Evolutionary conservation across 2,888 invertebrate genomes (phyloP).

Genomic region (Junonia oenone): DNA sequence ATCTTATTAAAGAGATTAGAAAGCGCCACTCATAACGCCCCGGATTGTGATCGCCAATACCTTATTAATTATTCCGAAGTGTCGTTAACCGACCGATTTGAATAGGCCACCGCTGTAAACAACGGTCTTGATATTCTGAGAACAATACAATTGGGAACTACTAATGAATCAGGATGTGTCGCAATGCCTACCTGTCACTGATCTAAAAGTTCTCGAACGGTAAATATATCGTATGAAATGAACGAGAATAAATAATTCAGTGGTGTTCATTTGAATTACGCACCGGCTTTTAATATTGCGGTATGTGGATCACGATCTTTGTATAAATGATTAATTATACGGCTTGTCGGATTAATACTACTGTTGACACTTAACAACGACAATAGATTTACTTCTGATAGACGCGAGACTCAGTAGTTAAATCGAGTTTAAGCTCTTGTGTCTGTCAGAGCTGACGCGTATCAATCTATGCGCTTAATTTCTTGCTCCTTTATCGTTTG

Average conservation of each 20-base stretch:
- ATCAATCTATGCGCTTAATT: not conserved
- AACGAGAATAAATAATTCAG: constrained; percentile 4
- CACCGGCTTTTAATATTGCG: not conserved
- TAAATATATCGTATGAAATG: constrained; percentile 12
- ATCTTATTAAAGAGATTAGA: constrained; percentile 40
- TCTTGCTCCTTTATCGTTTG: not conserved
- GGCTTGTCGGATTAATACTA: constrained; percentile 12
- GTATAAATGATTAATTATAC: constrained; percentile 4
- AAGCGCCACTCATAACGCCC: constrained; percentile 37
- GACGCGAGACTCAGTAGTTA: not conserved
- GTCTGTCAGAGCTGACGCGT: not conserved
- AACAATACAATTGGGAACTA: constrained; percentile 71
- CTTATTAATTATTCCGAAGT: constrained; percentile 61
- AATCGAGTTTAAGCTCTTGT: not conserved
- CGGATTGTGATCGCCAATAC: constrained; percentile 31
- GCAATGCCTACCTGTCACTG: constrained; percentile 43
- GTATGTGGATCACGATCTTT: not conserved
- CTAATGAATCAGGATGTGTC: constrained; percentile 60
- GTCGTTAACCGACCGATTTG: constrained; percentile 48
- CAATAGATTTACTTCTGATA: constrained; percentile 6
- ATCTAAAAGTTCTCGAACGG: constrained; percentile 31
- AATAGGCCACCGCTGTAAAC: constrained; percentile 54
- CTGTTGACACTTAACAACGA: constrained; percentile 9
- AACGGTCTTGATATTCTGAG: constrained; percentile 59
- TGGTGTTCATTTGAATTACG: not conserved